Percentiles rank a stretch among this genome's conserved stretches.
Evolutionary conservation across 2,797 vertebrate genomes (phyloP).

Genomic region (Vireo griseus): DNA sequence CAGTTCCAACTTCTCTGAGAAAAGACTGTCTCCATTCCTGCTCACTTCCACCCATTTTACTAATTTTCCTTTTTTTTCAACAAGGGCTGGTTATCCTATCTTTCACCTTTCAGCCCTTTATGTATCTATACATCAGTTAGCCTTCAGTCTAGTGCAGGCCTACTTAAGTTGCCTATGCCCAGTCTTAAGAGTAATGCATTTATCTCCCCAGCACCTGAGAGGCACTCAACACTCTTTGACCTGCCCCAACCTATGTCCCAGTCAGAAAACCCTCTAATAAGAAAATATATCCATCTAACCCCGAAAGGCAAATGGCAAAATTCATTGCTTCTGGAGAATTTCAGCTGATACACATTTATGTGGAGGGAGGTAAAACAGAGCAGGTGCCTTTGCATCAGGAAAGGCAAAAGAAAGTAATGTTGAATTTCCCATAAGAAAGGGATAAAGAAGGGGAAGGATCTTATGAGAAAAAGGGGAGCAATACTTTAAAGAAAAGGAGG

Average conservation of each 20-base stretch:
- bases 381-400: not conserved
- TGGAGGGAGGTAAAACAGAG: not conserved
- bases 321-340: not conserved
- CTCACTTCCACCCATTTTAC: not conserved
- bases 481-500: not conserved
- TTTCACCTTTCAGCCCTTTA: not conserved
- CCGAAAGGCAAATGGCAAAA: not conserved
- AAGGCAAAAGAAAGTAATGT: not conserved
- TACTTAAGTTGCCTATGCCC: not conserved
- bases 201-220: not conserved
- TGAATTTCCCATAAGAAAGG: not conserved
- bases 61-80: not conserved
- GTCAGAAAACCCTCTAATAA: not conserved
- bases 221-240: not conserved
- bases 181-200: not conserved
- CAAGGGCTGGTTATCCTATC: not conserved
- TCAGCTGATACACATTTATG: not conserved
- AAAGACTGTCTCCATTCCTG: not conserved
- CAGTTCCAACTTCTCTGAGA: not conserved
- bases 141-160: not conserved
- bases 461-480: not conserved
- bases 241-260: not conserved
- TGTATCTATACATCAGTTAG: not conserved
- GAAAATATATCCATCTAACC: not conserved
- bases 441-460: not conserved